Evolutionary conservation across 2,888 invertebrate species (phyloP), one percentile per base, ranked within the genome.

Genomic region (Lasioglossum marginatum): DNA sequence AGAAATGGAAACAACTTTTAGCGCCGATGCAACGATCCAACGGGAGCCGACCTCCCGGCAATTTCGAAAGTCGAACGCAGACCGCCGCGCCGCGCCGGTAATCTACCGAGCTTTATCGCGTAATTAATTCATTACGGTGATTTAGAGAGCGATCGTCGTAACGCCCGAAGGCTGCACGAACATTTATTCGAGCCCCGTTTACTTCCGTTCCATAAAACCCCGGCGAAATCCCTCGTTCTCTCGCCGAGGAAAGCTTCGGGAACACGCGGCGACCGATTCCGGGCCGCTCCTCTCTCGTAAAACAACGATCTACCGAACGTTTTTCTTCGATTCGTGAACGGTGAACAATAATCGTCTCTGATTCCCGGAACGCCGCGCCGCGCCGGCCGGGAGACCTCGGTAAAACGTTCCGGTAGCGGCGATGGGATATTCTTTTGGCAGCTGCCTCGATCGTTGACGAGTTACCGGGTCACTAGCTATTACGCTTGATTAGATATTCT

Each of bases 181-280:
- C 86, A 79, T 89, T 86, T 88, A 90, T 87, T 88, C 45, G 79
- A 23, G 19, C 48, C 60, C 71, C 81, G 80, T 81, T 87, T 79
- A 77, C 84, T 87, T 85, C 81, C 85, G 76, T 89, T 79, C 83
- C 89, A 85, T 87, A 89, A 89, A 89, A 52, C 87, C 75, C 83
- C 74, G 80, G 57, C 77, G 74, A 72, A 74, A 40, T 74, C 72
- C 72, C 40, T 52, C 77, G 60, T 60, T 75, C 80, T 75, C 63
- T 60, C 75, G 57, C 14, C 19, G 40, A 48, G 52, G 27, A n/a
- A 48, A 77, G 68, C 77, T 70, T 77, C 40, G 70, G 60, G 27
- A 83, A 75, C 84, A 82, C 60, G 40, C 83, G n/a, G 77, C 23
- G 45, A 40, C 34, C 82, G 48, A 77, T 82, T 60, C 31, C 60